A percentile compares a stretch with the other conserved stretches of the same genome.
Evolutionary conservation across 2,797 vertebrate genomes (phyloP).

Genomic region (Pteronotus mesoamericanus): DNA sequence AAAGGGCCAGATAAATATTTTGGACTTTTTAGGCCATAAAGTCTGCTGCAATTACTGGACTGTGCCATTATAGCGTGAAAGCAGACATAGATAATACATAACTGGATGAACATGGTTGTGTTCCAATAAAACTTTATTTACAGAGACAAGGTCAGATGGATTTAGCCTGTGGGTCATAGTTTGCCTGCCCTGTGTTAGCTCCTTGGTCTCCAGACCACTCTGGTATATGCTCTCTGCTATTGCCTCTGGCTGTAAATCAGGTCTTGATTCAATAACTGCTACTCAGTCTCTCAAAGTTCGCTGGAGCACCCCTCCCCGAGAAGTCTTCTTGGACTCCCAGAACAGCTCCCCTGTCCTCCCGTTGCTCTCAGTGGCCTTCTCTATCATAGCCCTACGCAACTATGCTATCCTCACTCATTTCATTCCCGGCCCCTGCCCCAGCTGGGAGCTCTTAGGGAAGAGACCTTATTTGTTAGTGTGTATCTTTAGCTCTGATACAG

Average conservation of each 20-base stretch:
- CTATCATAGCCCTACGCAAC: not conserved
- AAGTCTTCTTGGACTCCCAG: not conserved
- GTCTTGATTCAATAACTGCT: not conserved
- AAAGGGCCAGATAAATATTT: conserved; percentile 1
- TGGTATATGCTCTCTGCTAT: not conserved
- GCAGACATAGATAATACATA: not conserved
- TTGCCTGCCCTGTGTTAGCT: not conserved
- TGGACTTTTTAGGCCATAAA: not conserved
- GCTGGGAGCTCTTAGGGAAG: not conserved
- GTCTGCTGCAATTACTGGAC: not conserved
- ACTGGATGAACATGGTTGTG: not conserved
- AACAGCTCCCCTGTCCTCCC: not conserved
- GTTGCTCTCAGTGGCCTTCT: not conserved
- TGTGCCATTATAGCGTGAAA: not conserved
- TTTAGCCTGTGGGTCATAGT: not conserved
- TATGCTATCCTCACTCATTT: not conserved
- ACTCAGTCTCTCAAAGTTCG: not conserved
- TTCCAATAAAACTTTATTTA: conserved; percentile 52
- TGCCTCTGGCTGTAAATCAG: not conserved
- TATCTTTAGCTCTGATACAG: not conserved
- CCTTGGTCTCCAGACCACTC: not conserved
- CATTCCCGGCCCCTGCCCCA: not conserved
- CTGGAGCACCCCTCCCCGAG: not conserved
- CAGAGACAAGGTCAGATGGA: not conserved
- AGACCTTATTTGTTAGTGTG: not conserved